Evolutionary conservation across 2,888 invertebrate genomes (phyloP), one percentile per base, ranked within the genome.

Genomic region (Latheticus oryzae): DNA sequence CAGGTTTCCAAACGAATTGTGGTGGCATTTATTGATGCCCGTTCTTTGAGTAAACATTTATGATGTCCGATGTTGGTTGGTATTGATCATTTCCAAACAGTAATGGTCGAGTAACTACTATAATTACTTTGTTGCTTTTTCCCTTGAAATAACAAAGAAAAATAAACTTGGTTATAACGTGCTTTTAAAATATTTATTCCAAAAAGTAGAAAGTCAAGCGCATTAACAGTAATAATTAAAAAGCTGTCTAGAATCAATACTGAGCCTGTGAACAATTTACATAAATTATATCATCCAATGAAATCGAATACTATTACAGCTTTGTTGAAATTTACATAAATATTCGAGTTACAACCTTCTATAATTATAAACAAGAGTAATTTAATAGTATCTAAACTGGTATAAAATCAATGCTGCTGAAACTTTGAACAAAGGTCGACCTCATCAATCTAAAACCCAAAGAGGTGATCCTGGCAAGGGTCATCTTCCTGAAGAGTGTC

Each of bases 11-110:
- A 51, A 51, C 42, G 33, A 35, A 32, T 52, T 45, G 45, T 45
- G 37, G 9, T 54, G 45, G 53, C 53, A 43, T 54, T 54, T 54
- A 54, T 54, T 45, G 53, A 54, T 45, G 53, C 35, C 53, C 30
- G 37, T 54, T 45, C 53, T 54, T 54, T 54, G 45, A 54, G 53
- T 45, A 54, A 43, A 54, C 53, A 54, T 54, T 54, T 43, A 54
- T 54, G 45, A 37, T 37, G 51, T 51, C 30, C 42, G 52, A 52
- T 52, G 33, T 17, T 28, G 32, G 26, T 30, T 21, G 1, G 53
- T 54, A 54, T 54, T 45, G 53, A 54, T 54, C 53, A 16, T 38
- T 52, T 42, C 15, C 52, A 16, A 37, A 8, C 43, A 3, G 45
- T 37, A 43, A 54, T 45, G 28, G 37, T 21, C 43, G 26, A 35